Percentiles rank a stretch among this genome's conserved stretches.
Evolutionary conservation across 1,140 invertebrate species (phyloP).

Genomic region (Steinernema khuongi): DNA sequence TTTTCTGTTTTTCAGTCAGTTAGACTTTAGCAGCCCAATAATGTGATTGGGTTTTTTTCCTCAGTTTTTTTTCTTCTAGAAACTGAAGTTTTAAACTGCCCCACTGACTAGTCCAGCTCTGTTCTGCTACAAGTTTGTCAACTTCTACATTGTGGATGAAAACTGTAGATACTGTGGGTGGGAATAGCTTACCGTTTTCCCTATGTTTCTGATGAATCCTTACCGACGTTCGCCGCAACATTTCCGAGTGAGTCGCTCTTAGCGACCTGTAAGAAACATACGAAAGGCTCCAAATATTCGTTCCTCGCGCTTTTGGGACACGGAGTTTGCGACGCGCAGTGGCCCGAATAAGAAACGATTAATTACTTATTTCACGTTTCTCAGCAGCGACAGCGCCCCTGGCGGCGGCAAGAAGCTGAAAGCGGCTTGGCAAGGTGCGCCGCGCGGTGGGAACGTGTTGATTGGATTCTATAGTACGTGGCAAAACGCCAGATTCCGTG

Average conservation of each 20-base stretch:
- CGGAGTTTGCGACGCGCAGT: background rate
- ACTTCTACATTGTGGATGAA: background rate
- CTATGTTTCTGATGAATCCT: background rate
- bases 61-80: too few relatives aligned
- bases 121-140: too few relatives aligned
- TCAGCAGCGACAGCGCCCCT: background rate
- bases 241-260: background rate
- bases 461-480: background rate
- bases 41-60: too few relatives aligned
- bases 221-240: background rate
- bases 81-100: too few relatives aligned
- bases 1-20: too few relatives aligned
- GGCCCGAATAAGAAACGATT: too few relatives aligned
- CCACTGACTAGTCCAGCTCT: too few relatives aligned
- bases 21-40: too few relatives aligned
- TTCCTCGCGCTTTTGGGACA: too few relatives aligned
- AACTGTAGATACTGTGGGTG: background rate
- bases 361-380: background rate
- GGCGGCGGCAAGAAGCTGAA: background rate
- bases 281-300: background rate
- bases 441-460: background rate
- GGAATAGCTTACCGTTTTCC: background rate
- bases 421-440: background rate
- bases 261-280: background rate
- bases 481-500: slow-evolving; percentile 6